These are phyloP conservation scores for Ormyrus labotus DNA, from an alignment of 2,888 invertebrate species.

Conservation along the genomic window DNA sequence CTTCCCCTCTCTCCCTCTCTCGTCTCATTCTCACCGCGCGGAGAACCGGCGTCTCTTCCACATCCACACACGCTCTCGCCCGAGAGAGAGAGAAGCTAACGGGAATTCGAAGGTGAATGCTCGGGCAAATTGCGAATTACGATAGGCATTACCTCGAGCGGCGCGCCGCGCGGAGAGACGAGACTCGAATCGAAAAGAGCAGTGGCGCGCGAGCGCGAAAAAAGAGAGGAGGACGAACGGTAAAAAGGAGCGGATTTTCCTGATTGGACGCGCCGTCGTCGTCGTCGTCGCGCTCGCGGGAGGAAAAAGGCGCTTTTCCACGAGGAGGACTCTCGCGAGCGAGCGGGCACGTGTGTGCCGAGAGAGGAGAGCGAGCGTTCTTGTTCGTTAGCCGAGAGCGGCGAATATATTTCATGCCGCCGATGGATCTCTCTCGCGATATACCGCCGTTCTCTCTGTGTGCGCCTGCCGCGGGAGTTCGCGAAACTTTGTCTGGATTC, in stretches of 20 bases:
- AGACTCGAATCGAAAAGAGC: constrained; percentile 19
- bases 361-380: neutral
- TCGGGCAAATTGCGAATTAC: constrained; percentile 74
- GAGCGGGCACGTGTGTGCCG: no score
- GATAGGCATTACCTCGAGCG: constrained; percentile 61
- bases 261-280: constrained; percentile 16
- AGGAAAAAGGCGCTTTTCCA: constrained; percentile 11
- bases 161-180: constrained; percentile 22
- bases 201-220: neutral
- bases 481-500: neutral
- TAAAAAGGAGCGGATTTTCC: constrained; percentile 38
- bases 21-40: no score
- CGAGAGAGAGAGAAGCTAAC: constrained; percentile 60
- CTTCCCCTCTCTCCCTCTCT: no score
- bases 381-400: constrained; percentile 26
- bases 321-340: no score
- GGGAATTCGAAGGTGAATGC: constrained; percentile 75
- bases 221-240: neutral
- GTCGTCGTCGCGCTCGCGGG: neutral
- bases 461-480: neutral
- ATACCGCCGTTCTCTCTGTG: no score
- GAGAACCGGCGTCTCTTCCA: no score
- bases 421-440: neutral
- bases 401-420: constrained; percentile 16
- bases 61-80: no score